phyloP scores from a whole-genome alignment of 2,113 vertebrate genomes.

The Corythoichthys intestinalis region DNA sequence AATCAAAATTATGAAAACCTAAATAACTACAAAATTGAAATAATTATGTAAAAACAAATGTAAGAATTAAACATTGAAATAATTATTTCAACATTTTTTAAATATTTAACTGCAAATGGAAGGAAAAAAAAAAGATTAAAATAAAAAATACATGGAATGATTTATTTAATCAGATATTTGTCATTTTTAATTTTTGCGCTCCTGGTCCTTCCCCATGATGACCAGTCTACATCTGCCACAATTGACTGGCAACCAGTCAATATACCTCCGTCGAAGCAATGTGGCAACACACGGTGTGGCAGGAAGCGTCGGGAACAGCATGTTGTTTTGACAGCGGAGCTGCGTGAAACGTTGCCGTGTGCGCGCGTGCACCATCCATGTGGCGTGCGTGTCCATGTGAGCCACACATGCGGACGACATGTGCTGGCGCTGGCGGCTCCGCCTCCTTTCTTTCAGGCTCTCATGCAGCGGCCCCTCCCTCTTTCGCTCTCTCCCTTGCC shows the following conservation, averaged over 20 bases:
- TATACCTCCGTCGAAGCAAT: neutral
- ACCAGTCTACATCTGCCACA: too few species aligned
- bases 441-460: conserved; percentile 1
- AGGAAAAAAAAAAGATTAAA: too few species aligned
- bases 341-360: conserved; percentile 12
- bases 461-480: conserved; percentile 14
- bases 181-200: too few species aligned
- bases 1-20: too few species aligned
- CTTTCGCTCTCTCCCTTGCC: conserved; percentile 9
- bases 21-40: too few species aligned
- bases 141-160: too few species aligned
- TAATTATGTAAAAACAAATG: too few species aligned
- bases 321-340: neutral
- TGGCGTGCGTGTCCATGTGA: conserved; percentile 65
- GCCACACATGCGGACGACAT: conserved; percentile 62
- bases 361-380: conserved; percentile 38
- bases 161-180: too few species aligned
- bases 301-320: neutral
- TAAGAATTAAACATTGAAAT: too few species aligned
- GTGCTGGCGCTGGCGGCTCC: conserved; percentile 40
- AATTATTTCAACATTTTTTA: too few species aligned
- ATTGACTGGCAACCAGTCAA: neutral
- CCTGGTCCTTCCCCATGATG: too few species aligned
- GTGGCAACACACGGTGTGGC: neutral
- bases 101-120: too few species aligned